Evolutionary conservation across 2,888 invertebrate species (phyloP).

Genomic region (Lutraria lutraria): DNA sequence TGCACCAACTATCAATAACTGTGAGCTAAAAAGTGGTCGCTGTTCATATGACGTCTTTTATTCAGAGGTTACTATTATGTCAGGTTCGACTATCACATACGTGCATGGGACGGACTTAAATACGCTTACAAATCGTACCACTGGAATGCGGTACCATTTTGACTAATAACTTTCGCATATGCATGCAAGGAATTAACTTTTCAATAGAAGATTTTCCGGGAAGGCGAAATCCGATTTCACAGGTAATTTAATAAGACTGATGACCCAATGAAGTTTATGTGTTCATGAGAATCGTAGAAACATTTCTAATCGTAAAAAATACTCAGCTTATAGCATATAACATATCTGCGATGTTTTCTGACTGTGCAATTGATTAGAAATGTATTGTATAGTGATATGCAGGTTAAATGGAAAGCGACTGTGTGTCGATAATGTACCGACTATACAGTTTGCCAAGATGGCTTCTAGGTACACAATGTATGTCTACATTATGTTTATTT

Average conservation of each 20-base stretch:
- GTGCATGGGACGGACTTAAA: conserved; percentile 8
- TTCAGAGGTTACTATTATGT: no score
- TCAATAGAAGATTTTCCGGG: not conserved
- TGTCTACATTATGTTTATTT: no score
- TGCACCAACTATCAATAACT: no score
- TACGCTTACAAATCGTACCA: not conserved
- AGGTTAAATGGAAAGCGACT: not conserved
- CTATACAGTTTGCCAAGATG: not conserved
- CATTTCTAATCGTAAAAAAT: conserved; percentile 9
- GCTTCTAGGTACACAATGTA: not conserved
- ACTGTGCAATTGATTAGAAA: not conserved
- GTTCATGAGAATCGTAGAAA: conserved; percentile 23
- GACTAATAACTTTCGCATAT: conserved; percentile 17
- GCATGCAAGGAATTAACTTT: not conserved
- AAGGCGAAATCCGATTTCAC: conserved; percentile 31
- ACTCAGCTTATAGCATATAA: not conserved
- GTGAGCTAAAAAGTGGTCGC: no score
- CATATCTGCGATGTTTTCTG: not conserved
- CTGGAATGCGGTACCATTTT: conserved; percentile 14
- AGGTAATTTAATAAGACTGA: conserved; percentile 46
- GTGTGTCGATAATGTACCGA: not conserved
- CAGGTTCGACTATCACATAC: not conserved
- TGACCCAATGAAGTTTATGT: conserved; percentile 39
- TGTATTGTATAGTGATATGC: not conserved
- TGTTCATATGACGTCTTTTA: no score